Base-by-base conservation (phyloP, 2,888 invertebrate genomes). In the Mythimna impura region DNA sequence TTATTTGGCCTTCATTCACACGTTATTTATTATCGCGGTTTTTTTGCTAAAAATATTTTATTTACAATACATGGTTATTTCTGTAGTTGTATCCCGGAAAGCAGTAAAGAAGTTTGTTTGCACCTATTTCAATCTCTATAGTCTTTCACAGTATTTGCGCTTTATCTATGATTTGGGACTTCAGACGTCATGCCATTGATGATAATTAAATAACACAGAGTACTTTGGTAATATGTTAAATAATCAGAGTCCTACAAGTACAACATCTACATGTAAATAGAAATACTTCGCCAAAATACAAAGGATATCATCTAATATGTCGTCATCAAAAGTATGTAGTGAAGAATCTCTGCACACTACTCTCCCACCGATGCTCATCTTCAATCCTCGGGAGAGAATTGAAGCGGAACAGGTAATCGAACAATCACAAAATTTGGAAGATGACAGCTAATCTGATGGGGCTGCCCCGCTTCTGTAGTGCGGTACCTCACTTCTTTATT, bases 1-100 rank as follows among this genome's bases (percentile, higher is more conserved):
- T 84, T 85, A 83, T 88, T 89, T 86, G 89, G 87, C 89, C 90
- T 90, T 89, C 89, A 82, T 81, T 82, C 81, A 61, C 75, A 70
- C 69, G 87, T 85, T 87, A 87, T 89, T 87, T 89, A 86, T 85
- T 86, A 88, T 79, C 77, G 83, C 78, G 76, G 82, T 83, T 87
- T 88, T 25, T 89, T 76, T 82, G 81, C 87, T 89, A 86, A 85
- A 87, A 87, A 88, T 90, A 88, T 88, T 82, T 86, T 85, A 86
- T 84, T 86, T 81, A 76, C 66, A 82, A 71, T 79, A 80, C 69
- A 71, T 80, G 68, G 77, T 73, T 88, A 89, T 89, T 89, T 88
- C 82, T 73, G 87, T 81, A 52, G 78, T 67, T 71, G 72, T 80
- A 82, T 79, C 67, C 79, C 73, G 81, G 79, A 82, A 80, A 78